Base-by-base conservation (phyloP, 92 coral and sea anemone genomes). In the Epizoanthus stellaris region DNA sequence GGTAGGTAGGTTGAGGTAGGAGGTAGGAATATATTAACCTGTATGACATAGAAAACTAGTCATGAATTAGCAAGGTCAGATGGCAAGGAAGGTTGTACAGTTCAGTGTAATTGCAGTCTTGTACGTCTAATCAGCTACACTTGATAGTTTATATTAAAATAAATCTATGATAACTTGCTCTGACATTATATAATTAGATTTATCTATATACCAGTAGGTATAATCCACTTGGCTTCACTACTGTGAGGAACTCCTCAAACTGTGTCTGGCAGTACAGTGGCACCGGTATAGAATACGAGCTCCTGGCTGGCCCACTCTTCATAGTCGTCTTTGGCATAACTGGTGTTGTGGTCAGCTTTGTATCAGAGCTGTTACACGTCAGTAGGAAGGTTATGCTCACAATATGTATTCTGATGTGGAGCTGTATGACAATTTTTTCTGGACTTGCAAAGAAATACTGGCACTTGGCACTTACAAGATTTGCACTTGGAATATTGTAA, bases 401-500 rank as follows among this genome's bases (percentile, higher is more conserved):
- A 0, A 36, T 76, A 34, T 76, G 81, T 30, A 30, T 76, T 21
- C 67, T 76, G 67, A 21, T 76, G 53, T 76, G 81, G 81, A 76
- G 81, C 21, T n/a, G 38, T 6, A 58, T 76, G 67, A 57, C 64
- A 17, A 45, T 57, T 16, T 25, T 16, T 12, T 54, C 67, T 21
- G 81, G 81, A 4, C 47, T 76, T 40, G 64, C 67, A 34, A 76
- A 58, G 43, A 76, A 34, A 21, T 76, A 57, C 67, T 76, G 81
- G 81, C 64, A 76, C 4, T 25, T 76, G 30, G 81, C 81, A 43
- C 68, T 76, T 14, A 20, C 81, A 76, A 34, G 67, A 76, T 76
- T 76, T 76, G 81, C 67, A 76, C 67, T 76, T 64, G 81, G 81
- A 58, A 58, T 76, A 36, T 76, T 76, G 81, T 76, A 76, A 76